Evolutionary conservation across 2,888 invertebrate genomes (phyloP), one percentile per base, ranked within the genome.

Genomic region (Pyrrhosoma nymphula): DNA sequence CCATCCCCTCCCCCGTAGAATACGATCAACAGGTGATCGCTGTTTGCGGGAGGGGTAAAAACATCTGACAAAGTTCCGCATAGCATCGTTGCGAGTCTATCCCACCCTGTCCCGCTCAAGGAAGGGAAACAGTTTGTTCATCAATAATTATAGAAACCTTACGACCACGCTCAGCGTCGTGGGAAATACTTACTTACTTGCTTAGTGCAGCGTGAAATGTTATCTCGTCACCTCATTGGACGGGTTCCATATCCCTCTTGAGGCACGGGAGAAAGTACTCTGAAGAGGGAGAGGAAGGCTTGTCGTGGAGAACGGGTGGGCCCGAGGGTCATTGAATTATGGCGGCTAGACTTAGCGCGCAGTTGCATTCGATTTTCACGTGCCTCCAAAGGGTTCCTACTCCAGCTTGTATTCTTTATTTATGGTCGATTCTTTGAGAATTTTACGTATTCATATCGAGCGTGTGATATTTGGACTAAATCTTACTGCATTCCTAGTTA

Each of bases 91-190:
- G 12, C 4, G 35, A 35, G 35, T 82, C 26, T 35, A 14, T 82
- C 82, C 30, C 16, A 47, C 8, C 82, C 60, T 60, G 6, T 60
- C 60, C 60, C 12, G 0, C 20, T 14, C 47, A 2, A 2, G 47
- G 4, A 8, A 47, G 69, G 69, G n/a, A n/a, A 69, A 69, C n/a
- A 3, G 82, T 82, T 35, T 30, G 82, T 23, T 82, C 82, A 82
- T 82, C 82, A 35, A 35, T 82, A 35, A 82, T 82, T 82, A 35
- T 82, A 35, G 82, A 82, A 82, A 82, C 35, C 82, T 82, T 82
- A 82, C 82, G 35, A 35, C 18, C 26, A n/a, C 69, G 10, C 26
- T 69, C 69, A 20, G 60, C 16, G 23, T 82, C 82, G 82, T 10
- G 82, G 14, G 82, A 82, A 82, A 35, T 82, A 60, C 60, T 60